phyloP scores from a whole-genome alignment of 2,797 vertebrate species.

The Potorous gilbertii region DNA sequence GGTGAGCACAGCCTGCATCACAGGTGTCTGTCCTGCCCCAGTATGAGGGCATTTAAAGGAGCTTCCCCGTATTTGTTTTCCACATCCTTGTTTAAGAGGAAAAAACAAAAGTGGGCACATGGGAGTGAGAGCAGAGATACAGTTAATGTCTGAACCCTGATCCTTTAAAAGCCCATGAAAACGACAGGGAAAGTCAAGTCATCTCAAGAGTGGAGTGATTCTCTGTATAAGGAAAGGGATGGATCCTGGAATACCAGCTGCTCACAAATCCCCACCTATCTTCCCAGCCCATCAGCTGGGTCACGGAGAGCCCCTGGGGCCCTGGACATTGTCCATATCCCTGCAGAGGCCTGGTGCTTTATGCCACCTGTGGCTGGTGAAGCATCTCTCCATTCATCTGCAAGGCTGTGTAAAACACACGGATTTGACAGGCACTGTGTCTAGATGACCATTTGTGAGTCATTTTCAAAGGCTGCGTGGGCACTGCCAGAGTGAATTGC shows the following conservation, averaged over 20 bases:
- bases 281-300: not conserved
- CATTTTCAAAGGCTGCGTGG: not conserved
- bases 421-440: no score
- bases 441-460: not conserved
- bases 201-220: not conserved
- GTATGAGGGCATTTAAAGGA: not conserved
- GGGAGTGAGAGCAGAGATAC: not conserved
- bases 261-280: not conserved
- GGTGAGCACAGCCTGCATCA: not conserved
- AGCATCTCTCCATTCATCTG: not conserved
- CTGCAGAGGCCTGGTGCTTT: not conserved
- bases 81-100: not conserved
- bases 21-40: not conserved
- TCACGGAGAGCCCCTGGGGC: not conserved
- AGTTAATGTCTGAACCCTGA: not conserved
- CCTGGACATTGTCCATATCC: not conserved
- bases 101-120: not conserved
- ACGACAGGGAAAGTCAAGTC: not conserved
- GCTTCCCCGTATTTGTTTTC: not conserved
- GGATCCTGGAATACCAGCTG: not conserved
- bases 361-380: not conserved
- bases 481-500: not conserved
- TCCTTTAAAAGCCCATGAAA: not conserved
- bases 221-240: not conserved
- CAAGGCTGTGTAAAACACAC: not conserved